These are phyloP conservation scores for Orthosia cruda DNA, from an alignment of 2,888 invertebrate genomes.

Conservation along the genomic window DNA sequence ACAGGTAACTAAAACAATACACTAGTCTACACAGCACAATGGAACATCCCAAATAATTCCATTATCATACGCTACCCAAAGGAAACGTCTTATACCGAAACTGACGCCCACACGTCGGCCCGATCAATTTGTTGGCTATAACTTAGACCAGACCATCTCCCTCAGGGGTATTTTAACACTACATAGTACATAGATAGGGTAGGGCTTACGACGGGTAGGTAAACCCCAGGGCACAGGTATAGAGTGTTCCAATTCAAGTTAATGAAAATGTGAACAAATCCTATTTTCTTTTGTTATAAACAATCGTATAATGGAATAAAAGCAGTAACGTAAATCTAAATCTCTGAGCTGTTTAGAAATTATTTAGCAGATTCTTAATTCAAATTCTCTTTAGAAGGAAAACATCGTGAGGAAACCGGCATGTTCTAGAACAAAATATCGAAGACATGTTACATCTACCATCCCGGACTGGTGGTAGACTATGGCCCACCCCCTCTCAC, in stretches of 20 bases:
- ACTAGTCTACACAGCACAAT: not conserved
- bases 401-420: too few relatives aligned
- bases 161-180: slow-evolving; percentile 50
- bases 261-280: not conserved
- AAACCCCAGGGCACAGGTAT: not conserved
- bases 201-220: slow-evolving; percentile 28
- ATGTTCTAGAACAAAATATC: too few relatives aligned
- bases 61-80: slow-evolving; percentile 32
- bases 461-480: too few relatives aligned
- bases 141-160: slow-evolving; percentile 46
- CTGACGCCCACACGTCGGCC: slow-evolving; percentile 39
- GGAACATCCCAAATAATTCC: not conserved
- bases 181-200: slow-evolving; percentile 30
- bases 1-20: not conserved
- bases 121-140: slow-evolving; percentile 61
- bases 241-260: not conserved
- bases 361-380: too few relatives aligned
- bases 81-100: slow-evolving; percentile 28
- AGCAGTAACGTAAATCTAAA: too few relatives aligned
- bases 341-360: too few relatives aligned
- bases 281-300: not conserved
- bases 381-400: too few relatives aligned
- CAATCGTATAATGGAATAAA: too few relatives aligned
- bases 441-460: too few relatives aligned
- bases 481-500: too few relatives aligned